A percentile compares a stretch with the other conserved stretches of the same genome.
Conservation (phyloP, 2,888 invertebrate species). For the Odontothrips loti region DNA sequence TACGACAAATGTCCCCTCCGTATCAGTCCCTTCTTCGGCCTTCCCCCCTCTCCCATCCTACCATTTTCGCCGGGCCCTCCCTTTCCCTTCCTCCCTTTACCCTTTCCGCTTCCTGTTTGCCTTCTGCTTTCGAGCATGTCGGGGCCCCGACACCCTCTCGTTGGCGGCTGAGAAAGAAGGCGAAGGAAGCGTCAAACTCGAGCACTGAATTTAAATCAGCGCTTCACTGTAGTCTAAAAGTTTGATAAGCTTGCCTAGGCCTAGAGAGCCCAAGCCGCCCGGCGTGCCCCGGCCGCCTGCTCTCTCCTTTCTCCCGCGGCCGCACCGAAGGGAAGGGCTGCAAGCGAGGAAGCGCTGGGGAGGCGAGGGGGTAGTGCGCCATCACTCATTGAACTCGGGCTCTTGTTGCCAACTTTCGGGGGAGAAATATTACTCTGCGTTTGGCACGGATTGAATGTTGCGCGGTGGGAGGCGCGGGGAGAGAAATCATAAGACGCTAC, state of each 20-base stretch:
- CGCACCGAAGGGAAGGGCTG: too few relatives aligned
- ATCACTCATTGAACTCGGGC: not conserved
- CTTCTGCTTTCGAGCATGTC: not conserved
- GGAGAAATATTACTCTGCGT: not conserved
- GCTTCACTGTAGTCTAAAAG: not conserved
- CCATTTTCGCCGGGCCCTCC: not conserved
- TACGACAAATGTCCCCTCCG: too few relatives aligned
- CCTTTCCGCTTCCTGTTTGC: not conserved
- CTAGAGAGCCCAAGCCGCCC: too few relatives aligned
- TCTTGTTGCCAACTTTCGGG: slow-evolving; percentile 10
- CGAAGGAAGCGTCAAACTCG: not conserved
- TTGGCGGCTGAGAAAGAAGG: too few relatives aligned
- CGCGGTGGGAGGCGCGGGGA: not conserved
- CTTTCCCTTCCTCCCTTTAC: not conserved
- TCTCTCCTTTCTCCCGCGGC: not conserved
- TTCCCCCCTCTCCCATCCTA: not conserved
- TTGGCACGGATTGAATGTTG: slow-evolving; percentile 26
- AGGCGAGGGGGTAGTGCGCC: not conserved
- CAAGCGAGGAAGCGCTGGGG: not conserved
- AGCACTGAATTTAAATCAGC: slow-evolving; percentile 25
- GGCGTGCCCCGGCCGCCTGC: not conserved
- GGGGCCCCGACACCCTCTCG: too few relatives aligned
- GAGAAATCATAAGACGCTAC: slow-evolving; percentile 3
- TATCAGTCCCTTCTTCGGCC: not conserved
- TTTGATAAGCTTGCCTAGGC: not conserved